phyloP scores from a whole-genome alignment of 2,797 vertebrate genomes.

The Sebastolobus alascanus region DNA sequence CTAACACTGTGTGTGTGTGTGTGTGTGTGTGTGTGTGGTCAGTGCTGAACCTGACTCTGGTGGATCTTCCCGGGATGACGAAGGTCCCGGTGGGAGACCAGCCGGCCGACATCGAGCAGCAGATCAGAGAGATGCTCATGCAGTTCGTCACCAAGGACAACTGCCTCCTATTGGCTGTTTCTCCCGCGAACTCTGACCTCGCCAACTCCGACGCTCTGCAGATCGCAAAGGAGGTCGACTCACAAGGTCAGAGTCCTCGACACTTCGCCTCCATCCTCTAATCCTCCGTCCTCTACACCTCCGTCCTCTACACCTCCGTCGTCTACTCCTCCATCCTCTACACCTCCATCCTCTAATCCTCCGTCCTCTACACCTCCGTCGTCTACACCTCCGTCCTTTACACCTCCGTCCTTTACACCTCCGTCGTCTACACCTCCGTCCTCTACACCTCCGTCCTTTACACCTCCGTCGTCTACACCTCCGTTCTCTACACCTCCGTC shows the following conservation, averaged over 20 bases:
- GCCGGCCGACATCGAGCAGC: constrained; percentile 92
- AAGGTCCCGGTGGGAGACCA: constrained; percentile 96
- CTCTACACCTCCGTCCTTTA: too few species aligned
- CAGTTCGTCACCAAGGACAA: constrained; percentile 98
- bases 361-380: too few species aligned
- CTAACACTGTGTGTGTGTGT: too few species aligned
- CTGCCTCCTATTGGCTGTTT: constrained; percentile 94
- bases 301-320: too few species aligned
- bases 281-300: too few species aligned
- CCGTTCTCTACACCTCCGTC: too few species aligned
- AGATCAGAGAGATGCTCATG: constrained; percentile 96
- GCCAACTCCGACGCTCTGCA: constrained; percentile 97
- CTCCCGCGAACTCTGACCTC: constrained; percentile 95
- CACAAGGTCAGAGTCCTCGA: constrained; percentile 86
- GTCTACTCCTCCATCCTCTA: too few species aligned
- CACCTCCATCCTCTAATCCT: too few species aligned
- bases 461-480: too few species aligned
- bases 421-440: too few species aligned
- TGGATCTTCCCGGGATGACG: constrained; percentile 96
- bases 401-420: too few species aligned
- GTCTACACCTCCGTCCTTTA: too few species aligned
- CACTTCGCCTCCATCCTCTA: not conserved
- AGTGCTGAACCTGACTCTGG: constrained; percentile 95
- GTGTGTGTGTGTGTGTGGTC: not conserved
- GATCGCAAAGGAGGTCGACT: constrained; percentile 96